Evolutionary conservation across 2,113 vertebrate genomes (phyloP).

Genomic region (Hemiprocne comata): DNA sequence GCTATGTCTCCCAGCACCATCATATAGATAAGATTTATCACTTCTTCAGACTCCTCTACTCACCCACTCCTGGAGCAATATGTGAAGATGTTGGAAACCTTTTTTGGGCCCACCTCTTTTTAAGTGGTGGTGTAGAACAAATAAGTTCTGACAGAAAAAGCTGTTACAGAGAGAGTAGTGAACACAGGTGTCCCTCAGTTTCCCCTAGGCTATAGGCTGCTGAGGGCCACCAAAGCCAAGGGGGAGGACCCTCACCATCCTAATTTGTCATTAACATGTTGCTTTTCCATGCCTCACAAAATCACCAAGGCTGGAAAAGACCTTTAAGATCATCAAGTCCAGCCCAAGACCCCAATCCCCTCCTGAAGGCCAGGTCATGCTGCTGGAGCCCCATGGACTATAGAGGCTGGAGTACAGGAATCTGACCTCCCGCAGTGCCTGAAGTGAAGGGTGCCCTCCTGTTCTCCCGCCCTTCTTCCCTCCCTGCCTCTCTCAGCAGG

Average conservation of each 20-base stretch:
- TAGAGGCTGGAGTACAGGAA: rapidly evolving
- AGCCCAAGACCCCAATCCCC: no score
- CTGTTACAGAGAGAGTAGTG: not conserved
- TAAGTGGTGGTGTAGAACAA: not conserved
- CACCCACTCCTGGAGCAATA: not conserved
- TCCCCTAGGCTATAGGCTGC: not conserved
- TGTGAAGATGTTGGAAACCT: not conserved
- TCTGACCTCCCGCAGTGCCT: rapidly evolving
- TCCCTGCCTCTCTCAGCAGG: rapidly evolving
- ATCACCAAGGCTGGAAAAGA: no score
- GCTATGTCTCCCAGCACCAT: not conserved
- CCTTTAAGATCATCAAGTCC: no score
- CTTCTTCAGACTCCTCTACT: not conserved
- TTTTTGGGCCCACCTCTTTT: not conserved
- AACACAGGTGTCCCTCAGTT: not conserved
- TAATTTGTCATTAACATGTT: not conserved
- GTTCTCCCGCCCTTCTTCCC: no score
- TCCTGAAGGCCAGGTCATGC: not conserved
- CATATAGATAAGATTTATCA: not conserved
- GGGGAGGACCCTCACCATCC: not conserved
- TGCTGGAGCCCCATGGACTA: rapidly evolving
- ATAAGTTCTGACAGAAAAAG: not conserved
- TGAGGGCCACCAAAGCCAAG: not conserved
- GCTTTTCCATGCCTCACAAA: not conserved
- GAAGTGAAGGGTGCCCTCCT: rapidly evolving